Percentiles rank a stretch among this genome's conserved stretches.
Evolutionary conservation across 64 coral and sea anemone species (phyloP).

Genomic region (Montipora cactus): DNA sequence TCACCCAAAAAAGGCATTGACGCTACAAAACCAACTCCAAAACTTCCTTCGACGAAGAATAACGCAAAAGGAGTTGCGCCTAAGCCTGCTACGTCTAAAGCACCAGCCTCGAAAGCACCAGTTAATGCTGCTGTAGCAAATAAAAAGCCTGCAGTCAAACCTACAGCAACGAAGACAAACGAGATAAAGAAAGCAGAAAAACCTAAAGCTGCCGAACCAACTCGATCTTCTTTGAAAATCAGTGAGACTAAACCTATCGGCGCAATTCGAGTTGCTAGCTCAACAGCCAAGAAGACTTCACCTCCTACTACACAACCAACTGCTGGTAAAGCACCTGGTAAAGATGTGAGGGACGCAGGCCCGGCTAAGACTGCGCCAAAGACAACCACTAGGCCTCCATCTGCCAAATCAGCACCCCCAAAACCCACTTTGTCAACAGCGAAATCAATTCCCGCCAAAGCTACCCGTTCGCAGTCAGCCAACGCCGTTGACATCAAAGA

Average conservation of each 20-base stretch:
- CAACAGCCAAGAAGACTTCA: not conserved
- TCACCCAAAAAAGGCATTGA: not conserved
- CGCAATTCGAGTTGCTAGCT: constrained; percentile 18
- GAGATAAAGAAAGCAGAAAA: constrained; percentile 38
- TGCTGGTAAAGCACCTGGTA: not conserved
- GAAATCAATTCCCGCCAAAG: not conserved
- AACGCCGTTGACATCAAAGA: constrained; percentile 39
- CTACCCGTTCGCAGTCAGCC: constrained; percentile 17
- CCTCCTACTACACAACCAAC: not conserved
- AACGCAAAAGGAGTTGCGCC: not conserved
- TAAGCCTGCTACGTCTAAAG: not conserved
- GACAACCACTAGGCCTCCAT: constrained; percentile 8
- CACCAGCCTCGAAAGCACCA: not conserved
- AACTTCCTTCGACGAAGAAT: not conserved
- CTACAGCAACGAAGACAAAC: constrained; percentile 1
- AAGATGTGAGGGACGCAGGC: not conserved
- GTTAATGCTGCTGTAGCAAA: not conserved
- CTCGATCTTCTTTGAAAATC: constrained; percentile 9
- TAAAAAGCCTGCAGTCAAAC: constrained; percentile 14
- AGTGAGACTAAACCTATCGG: not conserved
- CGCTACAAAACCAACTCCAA: not conserved
- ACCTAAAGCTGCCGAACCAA: constrained; percentile 20
- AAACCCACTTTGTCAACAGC: not conserved
- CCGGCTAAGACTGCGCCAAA: not conserved
- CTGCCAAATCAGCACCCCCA: not conserved